phyloP scores from a whole-genome alignment of 2,797 vertebrate species.

The Urosaurus nigricauda region DNA sequence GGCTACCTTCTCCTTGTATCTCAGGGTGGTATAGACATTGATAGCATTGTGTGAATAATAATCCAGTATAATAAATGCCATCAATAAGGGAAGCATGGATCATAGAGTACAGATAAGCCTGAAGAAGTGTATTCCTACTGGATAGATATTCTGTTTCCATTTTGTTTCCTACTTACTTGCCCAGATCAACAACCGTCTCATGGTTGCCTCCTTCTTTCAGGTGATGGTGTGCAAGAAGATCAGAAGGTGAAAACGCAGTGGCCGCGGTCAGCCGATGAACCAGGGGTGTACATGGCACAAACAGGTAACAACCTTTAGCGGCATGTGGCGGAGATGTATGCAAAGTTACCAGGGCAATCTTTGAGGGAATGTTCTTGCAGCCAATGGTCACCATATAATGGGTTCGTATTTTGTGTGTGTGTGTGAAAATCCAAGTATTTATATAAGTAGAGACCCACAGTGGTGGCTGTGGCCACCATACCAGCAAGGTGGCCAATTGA shows the following conservation, averaged over 20 bases:
- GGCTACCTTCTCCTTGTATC: too few relatives aligned
- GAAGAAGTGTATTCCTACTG: too few relatives aligned
- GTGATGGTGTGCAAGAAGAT: slow-evolving; percentile 87
- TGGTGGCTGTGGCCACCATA: too few relatives aligned
- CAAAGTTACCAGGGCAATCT: too few relatives aligned
- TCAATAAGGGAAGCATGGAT: neutral
- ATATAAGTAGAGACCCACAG: too few relatives aligned
- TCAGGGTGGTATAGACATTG: neutral
- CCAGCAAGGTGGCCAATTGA: too few relatives aligned
- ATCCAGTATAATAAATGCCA: too few relatives aligned
- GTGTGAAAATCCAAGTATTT: too few relatives aligned
- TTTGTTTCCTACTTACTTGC: slow-evolving; percentile 23
- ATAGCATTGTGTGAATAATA: neutral
- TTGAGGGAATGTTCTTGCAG: neutral
- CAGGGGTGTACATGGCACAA: slow-evolving; percentile 97
- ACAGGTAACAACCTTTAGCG: slow-evolving; percentile 86
- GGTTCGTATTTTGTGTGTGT: neutral
- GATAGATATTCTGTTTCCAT: neutral
- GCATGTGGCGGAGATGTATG: neutral
- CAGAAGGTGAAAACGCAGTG: slow-evolving; percentile 98
- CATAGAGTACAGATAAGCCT: too few relatives aligned
- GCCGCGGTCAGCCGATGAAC: slow-evolving; percentile 95
- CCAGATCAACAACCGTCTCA: slow-evolving; percentile 18
- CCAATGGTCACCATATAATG: neutral
- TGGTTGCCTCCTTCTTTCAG: slow-evolving; percentile 76